A percentile compares a stretch with the other conserved stretches of the same genome.
phyloP scores from a whole-genome alignment of 2,888 invertebrate species.

The Drosophila fungiperda region DNA sequence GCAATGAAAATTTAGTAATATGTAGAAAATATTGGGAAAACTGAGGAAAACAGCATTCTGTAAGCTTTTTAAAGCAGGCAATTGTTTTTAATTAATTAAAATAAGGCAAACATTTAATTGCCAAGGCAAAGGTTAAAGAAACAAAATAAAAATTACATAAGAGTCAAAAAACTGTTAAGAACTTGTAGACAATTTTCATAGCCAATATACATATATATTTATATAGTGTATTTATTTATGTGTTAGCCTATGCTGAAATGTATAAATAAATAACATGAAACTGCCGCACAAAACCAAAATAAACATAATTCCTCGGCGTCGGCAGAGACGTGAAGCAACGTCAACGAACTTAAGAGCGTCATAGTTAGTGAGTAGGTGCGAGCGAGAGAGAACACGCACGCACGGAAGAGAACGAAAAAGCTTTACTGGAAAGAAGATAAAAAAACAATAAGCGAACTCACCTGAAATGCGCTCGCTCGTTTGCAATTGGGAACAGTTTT shows the following conservation, averaged over 20 bases:
- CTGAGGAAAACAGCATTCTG: background rate
- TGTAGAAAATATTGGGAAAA: background rate
- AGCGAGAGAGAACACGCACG: constrained; percentile 3
- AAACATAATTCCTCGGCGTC: constrained; percentile 57
- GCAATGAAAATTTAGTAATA: constrained; percentile 62
- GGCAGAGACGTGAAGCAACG: constrained; percentile 36
- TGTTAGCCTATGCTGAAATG: constrained; percentile 25
- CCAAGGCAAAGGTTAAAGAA: constrained; percentile 55
- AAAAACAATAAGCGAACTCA: constrained; percentile 38
- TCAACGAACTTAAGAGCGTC: constrained; percentile 54
- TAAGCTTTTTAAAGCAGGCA: constrained; percentile 43
- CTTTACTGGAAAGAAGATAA: constrained; percentile 25
- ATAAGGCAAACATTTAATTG: constrained; percentile 45
- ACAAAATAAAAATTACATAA: constrained; percentile 60
- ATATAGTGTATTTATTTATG: constrained; percentile 24
- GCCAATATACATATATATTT: constrained; percentile 11
- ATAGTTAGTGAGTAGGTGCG: constrained; percentile 6
- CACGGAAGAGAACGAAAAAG: constrained; percentile 21
- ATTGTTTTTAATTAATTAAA: constrained; percentile 62
- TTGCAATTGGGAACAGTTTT: constrained; percentile 48
- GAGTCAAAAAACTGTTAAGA: constrained; percentile 64
- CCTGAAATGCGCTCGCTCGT: constrained; percentile 64
- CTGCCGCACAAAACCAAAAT: constrained; percentile 67
- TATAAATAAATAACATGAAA: constrained; percentile 63
- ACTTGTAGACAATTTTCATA: constrained; percentile 36